A percentile compares a stretch with the other conserved stretches of the same genome.
These are phyloP conservation scores for Myrmecophaga tridactyla DNA, from an alignment of 2,113 vertebrate genomes.

Conservation along the genomic window DNA sequence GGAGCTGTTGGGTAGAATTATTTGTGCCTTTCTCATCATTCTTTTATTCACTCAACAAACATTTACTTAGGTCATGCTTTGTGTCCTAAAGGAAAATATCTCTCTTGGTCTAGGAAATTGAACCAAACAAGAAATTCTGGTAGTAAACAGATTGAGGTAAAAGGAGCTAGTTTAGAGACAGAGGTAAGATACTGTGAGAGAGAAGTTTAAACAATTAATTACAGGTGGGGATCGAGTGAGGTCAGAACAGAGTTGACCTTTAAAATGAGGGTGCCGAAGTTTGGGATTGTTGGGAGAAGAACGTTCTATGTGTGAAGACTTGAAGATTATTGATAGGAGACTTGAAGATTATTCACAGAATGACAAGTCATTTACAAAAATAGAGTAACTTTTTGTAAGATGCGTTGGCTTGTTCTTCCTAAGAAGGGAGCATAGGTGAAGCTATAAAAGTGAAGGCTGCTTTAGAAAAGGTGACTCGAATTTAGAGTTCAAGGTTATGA, in stretches of 20 bases:
- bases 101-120: constrained; percentile 7
- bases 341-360: not conserved
- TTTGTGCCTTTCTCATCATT: constrained; percentile 39
- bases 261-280: not conserved
- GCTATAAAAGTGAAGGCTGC: not conserved
- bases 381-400: not conserved
- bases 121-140: constrained; percentile 23
- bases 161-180: not conserved
- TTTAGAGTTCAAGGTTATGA: constrained; percentile 1
- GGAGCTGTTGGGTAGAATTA: not conserved
- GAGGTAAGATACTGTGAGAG: not conserved
- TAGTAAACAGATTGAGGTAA: not conserved
- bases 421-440: not conserved
- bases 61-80: constrained; percentile 22
- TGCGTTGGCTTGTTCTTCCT: not conserved
- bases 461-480: not conserved
- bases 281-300: not conserved
- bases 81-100: constrained; percentile 35
- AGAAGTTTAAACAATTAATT: not conserved
- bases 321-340: not conserved
- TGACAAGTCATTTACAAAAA: not conserved
- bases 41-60: constrained; percentile 47
- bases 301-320: not conserved
- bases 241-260: not conserved
- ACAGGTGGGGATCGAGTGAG: not conserved